A percentile compares a stretch with the other conserved stretches of the same genome.
Evolutionary conservation across 2,888 invertebrate species (phyloP).

Genomic region (Chymomyza amoena): DNA sequence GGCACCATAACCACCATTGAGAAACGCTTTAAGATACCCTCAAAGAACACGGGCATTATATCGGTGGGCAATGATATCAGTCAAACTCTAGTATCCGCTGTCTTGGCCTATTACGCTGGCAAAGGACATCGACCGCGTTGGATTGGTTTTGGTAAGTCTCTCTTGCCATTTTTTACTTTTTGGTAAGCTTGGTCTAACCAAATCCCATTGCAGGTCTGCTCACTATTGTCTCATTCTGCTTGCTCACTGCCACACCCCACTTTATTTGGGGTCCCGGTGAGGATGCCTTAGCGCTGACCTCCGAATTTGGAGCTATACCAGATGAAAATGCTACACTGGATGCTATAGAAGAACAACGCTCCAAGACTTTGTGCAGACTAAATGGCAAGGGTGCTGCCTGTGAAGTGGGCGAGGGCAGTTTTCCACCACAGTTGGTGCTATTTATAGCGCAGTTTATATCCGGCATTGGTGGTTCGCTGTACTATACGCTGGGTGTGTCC

Average conservation of each 20-base stretch:
- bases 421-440: conserved; percentile 83
- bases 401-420: conserved; percentile 80
- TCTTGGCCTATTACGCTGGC: conserved; percentile 85
- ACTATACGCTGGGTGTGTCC: conserved; percentile 84
- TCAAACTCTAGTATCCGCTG: conserved; percentile 83
- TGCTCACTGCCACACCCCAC: conserved; percentile 84
- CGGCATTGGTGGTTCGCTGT: conserved; percentile 85
- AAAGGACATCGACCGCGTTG: conserved; percentile 86
- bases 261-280: conserved; percentile 85
- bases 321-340: conserved; percentile 79
- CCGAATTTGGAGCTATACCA: conserved; percentile 80
- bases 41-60: conserved; percentile 85
- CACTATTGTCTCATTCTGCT: conserved; percentile 83
- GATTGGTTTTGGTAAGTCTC: conserved; percentile 81
- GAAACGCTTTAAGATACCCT: conserved; percentile 86
- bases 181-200: too few relatives aligned
- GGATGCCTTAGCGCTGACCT: conserved; percentile 83
- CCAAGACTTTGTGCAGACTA: conserved; percentile 81
- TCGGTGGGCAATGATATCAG: conserved; percentile 88
- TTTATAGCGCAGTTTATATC: conserved; percentile 85
- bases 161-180: too few relatives aligned
- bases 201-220: conserved; percentile 76
- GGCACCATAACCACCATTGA: conserved; percentile 87
- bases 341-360: conserved; percentile 79
- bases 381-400: conserved; percentile 78